Percentiles rank a stretch among this genome's conserved stretches.
Evolutionary conservation across 2,113 vertebrate genomes (phyloP).

Genomic region (Aleadryas rufinucha): DNA sequence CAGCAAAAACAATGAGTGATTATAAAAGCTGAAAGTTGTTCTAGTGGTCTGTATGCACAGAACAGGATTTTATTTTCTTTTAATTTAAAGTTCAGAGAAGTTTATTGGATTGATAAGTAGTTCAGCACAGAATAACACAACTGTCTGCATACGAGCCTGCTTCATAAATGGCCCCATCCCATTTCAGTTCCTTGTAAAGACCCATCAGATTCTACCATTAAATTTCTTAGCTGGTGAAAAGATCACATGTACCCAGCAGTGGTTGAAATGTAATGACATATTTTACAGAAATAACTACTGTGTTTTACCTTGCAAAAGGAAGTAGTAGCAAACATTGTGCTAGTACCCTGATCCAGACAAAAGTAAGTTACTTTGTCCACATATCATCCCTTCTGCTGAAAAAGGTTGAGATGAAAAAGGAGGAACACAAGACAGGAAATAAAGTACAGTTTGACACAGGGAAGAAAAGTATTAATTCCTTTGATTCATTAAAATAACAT

Average conservation of each 20-base stretch:
- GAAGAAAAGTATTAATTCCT: not conserved
- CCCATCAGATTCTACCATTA: not conserved
- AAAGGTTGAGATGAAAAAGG: not conserved
- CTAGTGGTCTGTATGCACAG: not conserved
- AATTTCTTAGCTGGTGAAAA: not conserved
- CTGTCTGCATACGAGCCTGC: not conserved
- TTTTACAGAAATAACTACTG: not conserved
- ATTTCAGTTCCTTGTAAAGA: not conserved
- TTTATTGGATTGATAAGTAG: not conserved
- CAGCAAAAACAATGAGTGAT: not conserved
- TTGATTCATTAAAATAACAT: not conserved
- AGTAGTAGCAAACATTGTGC: not conserved
- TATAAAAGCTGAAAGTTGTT: not conserved
- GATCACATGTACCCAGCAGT: not conserved
- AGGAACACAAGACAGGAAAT: not conserved
- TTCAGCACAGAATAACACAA: fast-evolving
- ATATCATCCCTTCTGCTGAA: not conserved
- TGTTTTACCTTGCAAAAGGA: not conserved
- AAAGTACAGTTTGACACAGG: not conserved
- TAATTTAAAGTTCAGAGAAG: not conserved
- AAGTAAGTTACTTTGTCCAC: not conserved
- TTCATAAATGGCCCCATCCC: not conserved
- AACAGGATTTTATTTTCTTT: not conserved
- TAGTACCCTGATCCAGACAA: not conserved
- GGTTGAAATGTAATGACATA: not conserved